Evolutionary conservation across 2,797 vertebrate species (phyloP), one percentile per base, ranked within the genome.

Genomic region (Xenops minutus): DNA sequence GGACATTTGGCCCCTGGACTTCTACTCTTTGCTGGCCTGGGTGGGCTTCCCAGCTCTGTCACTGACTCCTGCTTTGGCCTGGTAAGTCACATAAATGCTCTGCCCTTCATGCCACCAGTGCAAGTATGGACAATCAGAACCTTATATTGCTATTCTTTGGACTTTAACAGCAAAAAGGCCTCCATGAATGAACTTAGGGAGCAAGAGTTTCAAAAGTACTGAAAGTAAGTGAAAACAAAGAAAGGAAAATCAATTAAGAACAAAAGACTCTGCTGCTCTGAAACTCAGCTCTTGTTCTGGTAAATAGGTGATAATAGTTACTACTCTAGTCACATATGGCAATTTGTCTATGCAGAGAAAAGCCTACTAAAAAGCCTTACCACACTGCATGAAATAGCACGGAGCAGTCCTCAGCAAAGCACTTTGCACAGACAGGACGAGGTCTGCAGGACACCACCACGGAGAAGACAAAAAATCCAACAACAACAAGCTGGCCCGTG

Each of bases 381-480:
- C 0, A 93, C 80, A 76, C 43, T 56, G 63, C 54, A 58, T 2
- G 3, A 89, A 69, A 62, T 46, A 92, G 61, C 67, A 83, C 1
- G 0, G 56, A 89, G 63, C 63, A 89, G 64, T 12, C 62, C 80
- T 73, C 82, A 86, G 88, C 92, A 86, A 90, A 95, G 63, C 67
- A 0, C 66, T 96, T 83, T 37, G 77, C 83, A 93, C 85, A 84
- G 48, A 96, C 89, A 94, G 27, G 23, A 81, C 86, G 77, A 90
- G 54, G 39, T 89, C 85, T 96, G 92, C 85, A 89, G 72, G 61
- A 88, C 89, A 85, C 76, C 66, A 94, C 54, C 52, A 94, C 62
- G 51, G 37, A 90, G 74, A 96, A 85, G 58, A 59, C 85, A 9
- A 75, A 64, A 88, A 69, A 41, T 4, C 61, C 89, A 64, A 89